Evolutionary conservation across 2,113 vertebrate genomes (phyloP).

Genomic region (Suncus etruscus): DNA sequence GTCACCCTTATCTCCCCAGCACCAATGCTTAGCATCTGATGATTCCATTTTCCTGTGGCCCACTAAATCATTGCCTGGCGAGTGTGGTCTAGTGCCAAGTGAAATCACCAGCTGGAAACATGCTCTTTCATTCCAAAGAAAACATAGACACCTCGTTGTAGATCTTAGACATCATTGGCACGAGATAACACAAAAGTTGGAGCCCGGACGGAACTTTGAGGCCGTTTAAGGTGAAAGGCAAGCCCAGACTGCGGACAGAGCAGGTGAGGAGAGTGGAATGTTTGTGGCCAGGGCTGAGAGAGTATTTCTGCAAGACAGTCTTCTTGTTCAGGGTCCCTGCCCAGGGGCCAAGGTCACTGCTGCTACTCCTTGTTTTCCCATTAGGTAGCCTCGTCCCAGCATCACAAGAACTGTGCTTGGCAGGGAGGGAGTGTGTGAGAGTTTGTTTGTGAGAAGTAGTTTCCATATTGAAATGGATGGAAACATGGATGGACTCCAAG

Average conservation of each 20-base stretch:
- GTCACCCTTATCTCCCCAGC: too few species aligned
- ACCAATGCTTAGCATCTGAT: not conserved
- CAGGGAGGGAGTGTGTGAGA: not conserved
- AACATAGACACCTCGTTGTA: slow-evolving; percentile 5
- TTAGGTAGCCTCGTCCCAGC: too few species aligned
- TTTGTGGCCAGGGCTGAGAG: not conserved
- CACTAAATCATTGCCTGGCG: too few species aligned
- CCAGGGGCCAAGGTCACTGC: not conserved
- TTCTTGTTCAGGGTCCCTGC: not conserved
- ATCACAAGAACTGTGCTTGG: not conserved
- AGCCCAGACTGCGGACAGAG: not conserved
- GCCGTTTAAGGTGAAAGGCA: slow-evolving; percentile 9
- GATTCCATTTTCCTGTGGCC: too few species aligned
- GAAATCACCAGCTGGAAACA: slow-evolving; percentile 41
- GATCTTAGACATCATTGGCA: slow-evolving; percentile 53
- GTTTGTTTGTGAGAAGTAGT: not conserved
- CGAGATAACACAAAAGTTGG: slow-evolving; percentile 4
- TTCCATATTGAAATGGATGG: slow-evolving; percentile 3
- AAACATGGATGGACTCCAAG: not conserved
- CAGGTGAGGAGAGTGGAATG: not conserved
- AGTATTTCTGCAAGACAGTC: not conserved
- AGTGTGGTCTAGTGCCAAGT: slow-evolving; percentile 11
- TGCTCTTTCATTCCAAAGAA: slow-evolving; percentile 39
- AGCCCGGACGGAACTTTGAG: not conserved
- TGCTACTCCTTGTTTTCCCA: too few species aligned